Conservation (phyloP, 2,113 vertebrate genomes). For the Pterocles burchelli region DNA sequence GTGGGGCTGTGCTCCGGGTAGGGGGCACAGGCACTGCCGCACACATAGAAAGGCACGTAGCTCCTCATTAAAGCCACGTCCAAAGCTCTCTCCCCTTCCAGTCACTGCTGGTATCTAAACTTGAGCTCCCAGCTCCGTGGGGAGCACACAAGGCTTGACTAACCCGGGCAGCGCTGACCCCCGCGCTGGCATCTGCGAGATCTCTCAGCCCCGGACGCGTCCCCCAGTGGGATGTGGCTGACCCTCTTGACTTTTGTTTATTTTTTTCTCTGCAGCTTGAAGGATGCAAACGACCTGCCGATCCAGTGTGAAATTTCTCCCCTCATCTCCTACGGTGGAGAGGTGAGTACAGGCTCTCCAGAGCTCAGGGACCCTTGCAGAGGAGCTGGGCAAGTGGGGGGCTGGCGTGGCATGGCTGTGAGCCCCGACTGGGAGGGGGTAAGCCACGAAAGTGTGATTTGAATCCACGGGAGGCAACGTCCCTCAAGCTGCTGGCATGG, state of each 20-base stretch:
- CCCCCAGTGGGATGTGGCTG: neutral
- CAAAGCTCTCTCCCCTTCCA: neutral
- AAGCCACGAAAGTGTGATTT: accelerated
- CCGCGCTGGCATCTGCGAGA: accelerated
- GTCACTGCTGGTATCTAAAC: neutral
- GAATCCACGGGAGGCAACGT: neutral
- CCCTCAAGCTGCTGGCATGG: accelerated
- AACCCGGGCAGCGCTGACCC: neutral
- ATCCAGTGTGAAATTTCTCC: conserved; percentile 98
- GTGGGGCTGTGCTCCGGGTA: accelerated
- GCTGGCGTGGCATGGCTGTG: accelerated
- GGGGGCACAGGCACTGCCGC: neutral
- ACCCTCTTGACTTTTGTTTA: neutral
- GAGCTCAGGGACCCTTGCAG: neutral
- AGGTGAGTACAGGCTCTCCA: conserved; percentile 79
- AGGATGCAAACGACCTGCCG: conserved; percentile 91
- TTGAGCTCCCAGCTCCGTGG: neutral
- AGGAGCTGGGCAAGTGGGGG: accelerated
- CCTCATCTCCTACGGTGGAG: conserved; percentile 91
- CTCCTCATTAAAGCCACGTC: neutral
- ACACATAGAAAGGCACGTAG: neutral
- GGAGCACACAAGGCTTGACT: conserved; percentile 41
- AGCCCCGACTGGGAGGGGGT: neutral
- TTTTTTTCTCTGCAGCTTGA: conserved; percentile 77
- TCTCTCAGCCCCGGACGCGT: neutral